Evolutionary conservation across 2,797 vertebrate species (phyloP), one percentile per base, ranked within the genome.

Genomic region (Enteromius unitaeniatus): DNA sequence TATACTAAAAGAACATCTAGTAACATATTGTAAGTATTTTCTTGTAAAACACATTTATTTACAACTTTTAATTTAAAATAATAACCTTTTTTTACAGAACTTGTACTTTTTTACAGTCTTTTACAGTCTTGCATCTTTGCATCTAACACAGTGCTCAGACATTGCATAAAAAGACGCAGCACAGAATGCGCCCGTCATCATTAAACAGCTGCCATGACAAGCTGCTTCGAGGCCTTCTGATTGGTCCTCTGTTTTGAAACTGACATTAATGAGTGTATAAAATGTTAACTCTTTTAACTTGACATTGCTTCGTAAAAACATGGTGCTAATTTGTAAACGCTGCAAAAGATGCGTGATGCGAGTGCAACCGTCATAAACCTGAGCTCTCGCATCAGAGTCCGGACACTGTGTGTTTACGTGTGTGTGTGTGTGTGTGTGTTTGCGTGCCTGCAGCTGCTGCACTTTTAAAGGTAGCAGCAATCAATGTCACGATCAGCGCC

Each of bases 391-490:
- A 10, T 60, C 55, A 14, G 13, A 47, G 45, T 47, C 11, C 45
- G 3, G 45, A 47, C 45, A 47, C 45, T 42, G 70, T 49, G 31
- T 34, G 28, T 60, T n/a, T 31, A 40, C 13, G n/a, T 64, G 37
- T 11, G 42, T 42, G 69, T 62, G 70, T 64, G 76, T 34, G 62
- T 14, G 19, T 62, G 78, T 81, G 31, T 64, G 65, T 21, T 53
- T 70, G 34, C 15, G 15, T 1, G 47, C 42, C 2, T 19, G 40
- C n/a, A 62, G 34, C 70, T 68, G 53, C 23, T 55, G 79, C 2
- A 2, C 72, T 87, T 79, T 80, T 74, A 80, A 82, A 81, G 74
- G 84, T 78, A 75, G 69, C 28, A 70, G 69, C 69, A 86, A 81
- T 87, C 87, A 82, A 69, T 73, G 82, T 72, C 37, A 73, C 67